Base-by-base conservation (phyloP, 1,140 invertebrate genomes). In the Megathymus violae region DNA sequence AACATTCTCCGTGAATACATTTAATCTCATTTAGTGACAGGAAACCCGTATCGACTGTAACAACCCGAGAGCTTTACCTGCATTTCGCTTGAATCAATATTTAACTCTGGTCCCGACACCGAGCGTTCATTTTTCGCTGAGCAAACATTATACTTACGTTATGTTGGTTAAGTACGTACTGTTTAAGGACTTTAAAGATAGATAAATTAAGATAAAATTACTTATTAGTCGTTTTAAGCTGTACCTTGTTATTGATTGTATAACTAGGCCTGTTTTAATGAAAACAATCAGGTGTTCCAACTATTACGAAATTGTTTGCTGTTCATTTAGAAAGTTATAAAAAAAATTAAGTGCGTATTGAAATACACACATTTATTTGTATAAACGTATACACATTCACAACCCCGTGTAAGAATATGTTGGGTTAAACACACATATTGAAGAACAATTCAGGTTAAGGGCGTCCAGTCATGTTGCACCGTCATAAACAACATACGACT, bases 11-110 rank as follows among this genome's bases (percentile, higher is more conserved):
- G 51, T 67, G 69, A 68, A 75, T 75, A 78, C 77, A 75, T 88
- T 88, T 84, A 82, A 88, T 85, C 84, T 84, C 79, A 85, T 85
- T 88, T 85, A 86, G 81, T 82, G 85, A 88, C 83, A 85, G 84
- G 78, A 84, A 80, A 85, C 81, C 70, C 74, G 80, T 76, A 80
- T 69, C 71, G 60, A 61, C 65, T 68, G 76, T 78, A 76, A 80
- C 74, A 78, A 70, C 59, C 56, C 51, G 65, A 63, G 74, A 78
- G 71, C 68, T 38, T 65, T 51, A 64, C 34, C 27, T 17, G 15
- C 1, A 22, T 10, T 44, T 3, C 5, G 9, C 5, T 16, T 14
- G 4, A 51, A 51, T 25, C 36, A 4, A 43, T 41, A 5, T 14
- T 41, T 9, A 40, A 46, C 52, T 16, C 25, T 60, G 22, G 44